Percentiles rank a stretch among this genome's conserved stretches.
These are phyloP conservation scores for Hyaena hyaena DNA, from an alignment of 2,113 vertebrate genomes.

Conservation along the genomic window DNA sequence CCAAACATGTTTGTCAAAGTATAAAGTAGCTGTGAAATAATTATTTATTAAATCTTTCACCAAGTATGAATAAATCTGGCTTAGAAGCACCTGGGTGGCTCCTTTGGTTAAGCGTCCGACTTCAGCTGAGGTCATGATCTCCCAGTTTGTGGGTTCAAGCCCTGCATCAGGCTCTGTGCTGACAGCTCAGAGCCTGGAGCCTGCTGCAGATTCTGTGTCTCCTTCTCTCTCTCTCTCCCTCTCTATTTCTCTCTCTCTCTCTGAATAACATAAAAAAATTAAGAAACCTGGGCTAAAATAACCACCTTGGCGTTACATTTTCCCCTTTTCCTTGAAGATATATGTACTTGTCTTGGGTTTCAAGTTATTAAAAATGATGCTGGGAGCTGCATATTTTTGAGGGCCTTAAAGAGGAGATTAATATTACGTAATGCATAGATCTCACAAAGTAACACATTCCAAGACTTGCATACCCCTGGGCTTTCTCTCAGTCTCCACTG, in stretches of 20 bases:
- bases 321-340: neutral
- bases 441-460: neutral
- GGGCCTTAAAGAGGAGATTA: neutral
- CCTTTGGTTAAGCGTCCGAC: too few relatives aligned
- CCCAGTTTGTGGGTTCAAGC: too few relatives aligned
- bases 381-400: neutral
- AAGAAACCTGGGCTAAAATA: neutral
- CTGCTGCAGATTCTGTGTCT: too few relatives aligned
- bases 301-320: neutral
- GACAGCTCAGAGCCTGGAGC: too few relatives aligned
- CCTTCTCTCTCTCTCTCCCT: too few relatives aligned
- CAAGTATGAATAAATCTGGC: neutral
- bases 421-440: neutral
- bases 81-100: neutral
- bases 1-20: neutral
- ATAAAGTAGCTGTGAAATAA: neutral
- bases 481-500: neutral
- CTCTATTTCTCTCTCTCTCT: too few relatives aligned
- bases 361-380: constrained; percentile 3
- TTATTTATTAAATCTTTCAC: neutral
- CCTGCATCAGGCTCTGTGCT: too few relatives aligned
- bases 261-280: too few relatives aligned
- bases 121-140: too few relatives aligned
- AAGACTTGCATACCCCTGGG: neutral
- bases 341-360: neutral